Evolutionary conservation across 2,888 invertebrate genomes (phyloP), one percentile per base, ranked within the genome.

Genomic region (Brachypterus glaber): DNA sequence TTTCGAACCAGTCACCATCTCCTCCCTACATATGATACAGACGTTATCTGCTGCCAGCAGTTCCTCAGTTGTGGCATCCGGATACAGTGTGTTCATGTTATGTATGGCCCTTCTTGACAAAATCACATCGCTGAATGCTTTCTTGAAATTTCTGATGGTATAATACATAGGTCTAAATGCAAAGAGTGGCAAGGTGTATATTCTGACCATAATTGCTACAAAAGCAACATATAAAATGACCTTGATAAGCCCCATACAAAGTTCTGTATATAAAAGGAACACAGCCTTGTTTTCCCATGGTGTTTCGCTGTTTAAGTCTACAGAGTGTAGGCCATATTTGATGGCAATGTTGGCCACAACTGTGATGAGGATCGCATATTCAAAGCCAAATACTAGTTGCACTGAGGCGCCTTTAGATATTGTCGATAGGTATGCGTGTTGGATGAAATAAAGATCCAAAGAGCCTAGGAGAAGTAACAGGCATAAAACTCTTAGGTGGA

Each of bases 241-340:
- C 68, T 83, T 83, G 33, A 84, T 73, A 37, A 84, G 72, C 44
- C 96, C 96, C 69, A 97, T 90, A 24, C 93, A 77, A 39, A 99
- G 73, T 67, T 99, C 98, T 0, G 95, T 90, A 62, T 98, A 97
- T 2, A 99, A 71, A 25, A 99, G 69, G 57, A 93, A 97, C 0
- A 97, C 95, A 7, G 97, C 96, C 67, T 99, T 99, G 64, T 91
- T 93, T 64, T 99, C 98, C 98, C 98, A 99, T 0, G 96, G 96
- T 29, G 87, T 89, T 59, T 97, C 93, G 67, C 84, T 85, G 57
- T 85, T 82, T 4, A 92, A 73, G 59, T 95, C 93, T 42, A 91
- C 79, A 2, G 87, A 80, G 62, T 95, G 93, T 3, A 89, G 68
- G 15, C 83, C 69, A 60, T 93, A 92, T 61, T 99, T 98, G 47